Base-by-base conservation (phyloP, 2,888 invertebrate genomes). In the Cantharis nigra region DNA sequence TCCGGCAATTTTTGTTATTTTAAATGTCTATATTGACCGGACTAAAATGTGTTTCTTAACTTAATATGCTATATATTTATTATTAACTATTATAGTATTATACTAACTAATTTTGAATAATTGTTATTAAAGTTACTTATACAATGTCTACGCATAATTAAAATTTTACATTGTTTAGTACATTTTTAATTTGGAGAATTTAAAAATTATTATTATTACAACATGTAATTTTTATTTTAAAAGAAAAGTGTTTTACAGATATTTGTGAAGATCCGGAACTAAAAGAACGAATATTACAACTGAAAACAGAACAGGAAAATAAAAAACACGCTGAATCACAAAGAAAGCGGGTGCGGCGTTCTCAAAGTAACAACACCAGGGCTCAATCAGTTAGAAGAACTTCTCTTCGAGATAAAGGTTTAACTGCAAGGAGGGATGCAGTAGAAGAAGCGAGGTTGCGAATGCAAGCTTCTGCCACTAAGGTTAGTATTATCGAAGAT, bases 241-340 rank as follows among this genome's bases (percentile, higher is more conserved):
- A n/a, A 49, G n/a, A n/a, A 49, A 49, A n/a, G 2, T 49, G 7
- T 2, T 49, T 72, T 83, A 74, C 82, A 97, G 98, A 98, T 88
- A 97, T 98, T 84, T 98, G 98, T 87, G 98, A 98, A 88, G 98
- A 98, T 89, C 95, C 95, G 0, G 98, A 98, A 88, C 93, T 98
- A 85, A 94, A 97, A 80, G 96, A 95, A 83, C 93, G 97, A 81
- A 97, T 98, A 82, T 90, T 95, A 80, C 95, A 97, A 84, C 89
- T 98, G 76, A 94, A 95, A 85, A 95, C 94, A 10, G 98, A 98
- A 85, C 96, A 98, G 86, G 93, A 92, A 79, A 93, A 93, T 86
- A 91, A 92, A 84, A 89, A 92, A 81, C 91, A 92, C 81, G 87
- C 87, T n/a, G 92, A 92, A 81, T 92, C 92, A 5, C 91, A 91